A percentile compares a stretch with the other conserved stretches of the same genome.
Conservation (phyloP, 2,888 invertebrate species). For the Trichogramma evanescens region DNA sequence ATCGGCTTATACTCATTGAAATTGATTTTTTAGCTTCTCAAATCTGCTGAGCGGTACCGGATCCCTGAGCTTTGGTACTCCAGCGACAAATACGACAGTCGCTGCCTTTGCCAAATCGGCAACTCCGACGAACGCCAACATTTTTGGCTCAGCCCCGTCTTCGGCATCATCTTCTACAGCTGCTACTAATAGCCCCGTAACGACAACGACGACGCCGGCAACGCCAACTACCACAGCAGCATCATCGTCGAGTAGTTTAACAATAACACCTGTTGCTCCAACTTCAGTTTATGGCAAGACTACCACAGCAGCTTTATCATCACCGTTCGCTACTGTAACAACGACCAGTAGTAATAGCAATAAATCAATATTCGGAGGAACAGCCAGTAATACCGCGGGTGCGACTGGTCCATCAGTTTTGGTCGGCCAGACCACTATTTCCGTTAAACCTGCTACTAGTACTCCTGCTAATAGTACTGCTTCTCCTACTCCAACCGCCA, state of each 20-base stretch:
- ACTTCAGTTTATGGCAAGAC: not conserved
- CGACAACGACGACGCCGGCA: not conserved
- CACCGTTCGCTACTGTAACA: not conserved
- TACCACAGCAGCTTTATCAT: not conserved
- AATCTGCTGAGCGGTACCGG: conserved; percentile 10
- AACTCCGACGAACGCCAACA: not conserved
- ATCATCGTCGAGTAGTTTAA: too few relatives aligned
- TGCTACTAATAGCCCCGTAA: conserved; percentile 1
- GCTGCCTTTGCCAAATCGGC: not conserved
- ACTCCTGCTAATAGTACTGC: not conserved
- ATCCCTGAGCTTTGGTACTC: conserved; percentile 16
- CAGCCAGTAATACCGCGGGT: not conserved
- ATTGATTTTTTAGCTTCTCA: not conserved
- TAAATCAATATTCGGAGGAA: not conserved
- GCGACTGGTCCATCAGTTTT: not conserved
- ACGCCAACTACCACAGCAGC: not conserved
- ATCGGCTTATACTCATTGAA: not conserved
- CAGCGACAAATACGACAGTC: not conserved
- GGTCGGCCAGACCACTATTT: not conserved
- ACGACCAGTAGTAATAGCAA: not conserved
- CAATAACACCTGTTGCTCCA: not conserved
- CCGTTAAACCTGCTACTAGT: not conserved
- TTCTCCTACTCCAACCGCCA: not conserved
- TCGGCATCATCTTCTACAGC: not conserved
- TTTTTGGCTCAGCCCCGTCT: conserved; percentile 5